Conservation (phyloP, 2,888 invertebrate genomes). For the Ischnus inquisitorius region DNA sequence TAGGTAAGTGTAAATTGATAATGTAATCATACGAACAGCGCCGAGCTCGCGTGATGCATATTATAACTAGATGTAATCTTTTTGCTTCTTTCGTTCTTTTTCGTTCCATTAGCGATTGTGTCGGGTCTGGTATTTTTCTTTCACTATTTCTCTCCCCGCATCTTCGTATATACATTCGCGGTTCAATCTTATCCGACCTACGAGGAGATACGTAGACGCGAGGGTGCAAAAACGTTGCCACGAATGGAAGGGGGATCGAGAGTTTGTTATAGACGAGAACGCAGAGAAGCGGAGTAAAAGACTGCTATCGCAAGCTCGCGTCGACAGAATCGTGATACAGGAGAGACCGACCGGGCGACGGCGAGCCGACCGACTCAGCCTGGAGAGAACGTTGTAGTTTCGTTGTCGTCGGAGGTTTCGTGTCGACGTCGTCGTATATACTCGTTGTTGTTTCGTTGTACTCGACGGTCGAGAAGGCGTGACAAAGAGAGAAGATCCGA, state of each 20-base stretch:
- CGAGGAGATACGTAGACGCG: constrained; percentile 29
- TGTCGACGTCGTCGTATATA: not conserved
- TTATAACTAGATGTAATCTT: not conserved
- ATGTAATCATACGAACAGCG: no score
- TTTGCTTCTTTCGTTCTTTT: not conserved
- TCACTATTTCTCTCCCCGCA: not conserved
- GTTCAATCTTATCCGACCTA: constrained; percentile 63
- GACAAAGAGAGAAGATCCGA: constrained; percentile 37
- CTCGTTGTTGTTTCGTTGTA: constrained; percentile 18
- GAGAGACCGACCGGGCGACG: constrained; percentile 16
- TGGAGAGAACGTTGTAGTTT: constrained; percentile 13
- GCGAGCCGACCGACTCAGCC: constrained; percentile 25
- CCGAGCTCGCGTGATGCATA: not conserved
- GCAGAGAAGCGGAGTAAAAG: constrained; percentile 12
- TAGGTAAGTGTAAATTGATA: no score
- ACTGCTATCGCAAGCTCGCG: constrained; percentile 34
- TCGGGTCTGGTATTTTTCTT: not conserved
- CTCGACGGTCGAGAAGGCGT: constrained; percentile 11
- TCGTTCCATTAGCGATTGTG: constrained; percentile 25
- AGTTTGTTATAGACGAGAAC: constrained; percentile 30
- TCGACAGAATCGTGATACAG: constrained; percentile 32
- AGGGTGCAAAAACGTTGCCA: constrained; percentile 49
- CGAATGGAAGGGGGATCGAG: constrained; percentile 18
- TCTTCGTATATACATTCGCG: constrained; percentile 9
- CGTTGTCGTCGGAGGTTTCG: constrained; percentile 19